Evolutionary conservation across 1,140 invertebrate genomes (phyloP).

Genomic region (Drosophila orosa): DNA sequence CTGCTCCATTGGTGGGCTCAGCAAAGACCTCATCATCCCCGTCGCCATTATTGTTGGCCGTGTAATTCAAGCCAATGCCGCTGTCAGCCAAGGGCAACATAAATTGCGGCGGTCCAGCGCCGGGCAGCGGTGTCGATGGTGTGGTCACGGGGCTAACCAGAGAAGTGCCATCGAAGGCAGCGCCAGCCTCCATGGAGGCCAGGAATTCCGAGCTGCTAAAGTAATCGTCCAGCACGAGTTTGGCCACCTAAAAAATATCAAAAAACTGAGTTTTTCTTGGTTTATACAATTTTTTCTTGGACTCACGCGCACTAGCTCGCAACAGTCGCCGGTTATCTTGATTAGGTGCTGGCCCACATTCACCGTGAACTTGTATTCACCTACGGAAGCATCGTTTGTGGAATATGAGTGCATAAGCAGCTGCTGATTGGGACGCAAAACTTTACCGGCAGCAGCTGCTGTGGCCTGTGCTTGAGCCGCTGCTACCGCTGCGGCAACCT

Average conservation of each 20-base stretch:
- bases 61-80: constrained; percentile 79
- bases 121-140: constrained; percentile 76
- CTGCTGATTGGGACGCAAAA: constrained; percentile 85
- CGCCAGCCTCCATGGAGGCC: constrained; percentile 81
- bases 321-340: constrained; percentile 92
- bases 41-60: constrained; percentile 65
- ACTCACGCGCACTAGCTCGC: constrained; percentile 92
- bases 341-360: constrained; percentile 91
- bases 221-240: constrained; percentile 93
- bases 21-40: constrained; percentile 82
- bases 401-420: constrained; percentile 91
- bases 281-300: too few species aligned
- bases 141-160: constrained; percentile 76
- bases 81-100: constrained; percentile 78
- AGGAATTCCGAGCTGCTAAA: constrained; percentile 86
- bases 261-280: too few species aligned
- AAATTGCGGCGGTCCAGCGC: constrained; percentile 71
- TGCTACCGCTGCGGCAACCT: constrained; percentile 67
- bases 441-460: constrained; percentile 84
- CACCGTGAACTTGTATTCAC: constrained; percentile 94
- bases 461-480: constrained; percentile 69
- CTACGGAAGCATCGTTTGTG: constrained; percentile 92
- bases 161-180: constrained; percentile 74
- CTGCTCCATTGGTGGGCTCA: constrained; percentile 50
- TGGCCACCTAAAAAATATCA: constrained; percentile 88